Conservation (phyloP, 2,888 invertebrate species). For the Drosophila setosimentum region DNA sequence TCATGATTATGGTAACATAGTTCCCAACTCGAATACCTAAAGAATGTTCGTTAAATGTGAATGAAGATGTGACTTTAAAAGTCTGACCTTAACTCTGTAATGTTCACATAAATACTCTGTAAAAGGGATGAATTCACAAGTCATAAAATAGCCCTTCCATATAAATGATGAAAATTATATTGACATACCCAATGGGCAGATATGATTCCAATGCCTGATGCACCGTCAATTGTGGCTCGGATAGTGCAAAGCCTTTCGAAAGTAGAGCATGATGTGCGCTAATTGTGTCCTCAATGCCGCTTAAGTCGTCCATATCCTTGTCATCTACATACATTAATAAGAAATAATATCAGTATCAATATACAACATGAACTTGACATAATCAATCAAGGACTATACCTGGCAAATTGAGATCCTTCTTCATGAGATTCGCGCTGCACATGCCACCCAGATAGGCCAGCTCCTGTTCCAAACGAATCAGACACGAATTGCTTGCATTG, state of each 20-base stretch:
- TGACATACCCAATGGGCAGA: constrained; percentile 91
- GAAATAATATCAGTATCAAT: no score
- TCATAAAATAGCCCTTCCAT: not conserved
- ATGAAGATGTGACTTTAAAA: not conserved
- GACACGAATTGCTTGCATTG: constrained; percentile 83
- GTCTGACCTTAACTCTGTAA: not conserved
- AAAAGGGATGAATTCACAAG: not conserved
- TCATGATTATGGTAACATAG: not conserved
- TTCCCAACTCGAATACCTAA: not conserved
- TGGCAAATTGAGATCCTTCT: constrained; percentile 91
- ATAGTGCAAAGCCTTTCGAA: constrained; percentile 95
- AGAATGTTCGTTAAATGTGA: not conserved
- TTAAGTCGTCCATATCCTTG: constrained; percentile 90
- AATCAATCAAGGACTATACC: constrained; percentile 63
- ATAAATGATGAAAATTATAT: not conserved
- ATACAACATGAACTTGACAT: no score
- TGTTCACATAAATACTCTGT: not conserved
- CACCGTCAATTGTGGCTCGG: constrained; percentile 92
- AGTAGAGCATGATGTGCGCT: constrained; percentile 88
- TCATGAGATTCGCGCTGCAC: constrained; percentile 95
- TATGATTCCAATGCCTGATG: constrained; percentile 96
- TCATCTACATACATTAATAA: constrained; percentile 85
- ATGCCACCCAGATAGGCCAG: constrained; percentile 95
- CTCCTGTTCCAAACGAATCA: constrained; percentile 93
- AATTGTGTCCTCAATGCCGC: constrained; percentile 88